Base-by-base conservation (phyloP, 2,113 vertebrate species). In the Mustelus asterias region DNA sequence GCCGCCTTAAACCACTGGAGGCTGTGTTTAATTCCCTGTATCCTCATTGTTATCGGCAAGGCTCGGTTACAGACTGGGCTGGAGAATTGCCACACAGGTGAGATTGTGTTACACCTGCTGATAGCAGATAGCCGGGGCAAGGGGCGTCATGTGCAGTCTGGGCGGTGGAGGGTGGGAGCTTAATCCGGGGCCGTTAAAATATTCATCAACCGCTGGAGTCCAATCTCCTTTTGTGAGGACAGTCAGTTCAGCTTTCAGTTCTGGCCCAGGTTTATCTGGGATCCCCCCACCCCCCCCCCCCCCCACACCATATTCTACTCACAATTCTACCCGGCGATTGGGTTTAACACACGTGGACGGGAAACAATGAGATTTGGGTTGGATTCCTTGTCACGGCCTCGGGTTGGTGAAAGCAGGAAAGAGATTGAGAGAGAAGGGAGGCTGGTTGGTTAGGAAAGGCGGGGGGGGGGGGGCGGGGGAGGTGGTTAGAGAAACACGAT, bases 111-210 rank as follows among this genome's bases (percentile, higher is more conserved):
- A 96, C 96, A 97, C 54, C 96, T 48, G 67, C 67, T 60, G 11
- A 26, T 44, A 72, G 67, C 11, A 33, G 10, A 54, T 14, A 72
- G 29, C 41, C 24, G 8, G 67, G 85, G 96, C 94, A 63, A 90
- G 95, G 67, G 96, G 96, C 96, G 96, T 97, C 97, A 97, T 96
- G 95, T 96, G 96, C 96, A 97, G 95, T 96, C 65, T 54, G 16
- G 83, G 16, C 89, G 89, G 95, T 96, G 96, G 96, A 96, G 96
- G 96, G 97, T 96, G 58, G 96, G 95, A 97, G 97, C 95, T 90
- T 97, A 97, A 97, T 97, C 96, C 97, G 96, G 37, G 16, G 93
- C 95, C 97, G 97, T 98, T 96, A 99, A 99, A 67, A 98, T 98
- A 98, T 98, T 98, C 96, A 99, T 98, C 96, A 95, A 41, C 10